Percentiles rank a stretch among this genome's conserved stretches.
These are phyloP conservation scores for Pygocentrus nattereri DNA, from an alignment of 2,797 vertebrate species.

Conservation along the genomic window DNA sequence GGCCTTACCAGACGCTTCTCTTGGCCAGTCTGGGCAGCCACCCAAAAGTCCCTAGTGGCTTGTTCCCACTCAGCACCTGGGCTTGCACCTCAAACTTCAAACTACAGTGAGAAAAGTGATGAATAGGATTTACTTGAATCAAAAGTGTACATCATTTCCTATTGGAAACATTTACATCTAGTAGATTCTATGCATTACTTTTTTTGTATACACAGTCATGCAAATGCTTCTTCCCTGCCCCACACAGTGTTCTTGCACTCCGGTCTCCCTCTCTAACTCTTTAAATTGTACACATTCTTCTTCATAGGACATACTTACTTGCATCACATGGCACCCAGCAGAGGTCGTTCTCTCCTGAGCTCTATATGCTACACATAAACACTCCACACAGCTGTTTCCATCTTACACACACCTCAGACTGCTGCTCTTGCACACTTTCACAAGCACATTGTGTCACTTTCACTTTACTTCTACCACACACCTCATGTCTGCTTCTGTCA, in stretches of 20 bases:
- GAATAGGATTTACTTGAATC: background rate
- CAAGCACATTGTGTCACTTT: slow-evolving; percentile 11
- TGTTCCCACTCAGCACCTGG: slow-evolving; percentile 68
- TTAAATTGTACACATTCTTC: background rate
- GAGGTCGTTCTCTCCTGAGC: slow-evolving; percentile 21
- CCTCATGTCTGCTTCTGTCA: background rate
- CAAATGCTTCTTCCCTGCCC: background rate
- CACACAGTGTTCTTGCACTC: background rate
- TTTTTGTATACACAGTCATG: slow-evolving; percentile 2
- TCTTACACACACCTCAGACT: background rate
- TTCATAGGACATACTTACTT: background rate
- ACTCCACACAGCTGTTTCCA: slow-evolving; percentile 33
- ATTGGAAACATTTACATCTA: background rate
- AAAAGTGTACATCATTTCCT: background rate
- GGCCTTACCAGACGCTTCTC: slow-evolving; percentile 55
- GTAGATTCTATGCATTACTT: background rate
- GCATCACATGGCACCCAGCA: slow-evolving; percentile 21
- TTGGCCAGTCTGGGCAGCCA: slow-evolving; percentile 48
- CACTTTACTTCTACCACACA: slow-evolving; percentile 6
- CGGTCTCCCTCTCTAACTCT: background rate
- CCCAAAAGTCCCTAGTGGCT: slow-evolving; percentile 48
- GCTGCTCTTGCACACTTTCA: slow-evolving; percentile 5
- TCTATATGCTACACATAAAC: slow-evolving; percentile 13
- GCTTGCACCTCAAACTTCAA: slow-evolving; percentile 43
- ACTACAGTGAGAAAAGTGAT: background rate